Evolutionary conservation across 2,888 invertebrate species (phyloP), one percentile per base, ranked within the genome.

Genomic region (Holacanthella duospinosa): DNA sequence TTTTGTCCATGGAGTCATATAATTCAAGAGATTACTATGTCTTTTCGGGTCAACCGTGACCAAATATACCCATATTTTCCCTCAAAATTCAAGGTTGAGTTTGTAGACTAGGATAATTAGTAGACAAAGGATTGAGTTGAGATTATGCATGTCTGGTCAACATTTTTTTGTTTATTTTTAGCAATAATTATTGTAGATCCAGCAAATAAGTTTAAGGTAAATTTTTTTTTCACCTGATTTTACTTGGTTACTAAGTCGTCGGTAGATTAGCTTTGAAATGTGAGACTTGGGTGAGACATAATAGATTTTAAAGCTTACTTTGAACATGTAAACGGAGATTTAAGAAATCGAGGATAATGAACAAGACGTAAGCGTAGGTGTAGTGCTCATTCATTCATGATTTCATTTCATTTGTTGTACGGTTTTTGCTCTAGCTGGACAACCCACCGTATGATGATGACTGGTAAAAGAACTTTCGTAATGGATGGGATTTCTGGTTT

Each of bases 351-450:
- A 9, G 36, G 36, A 16, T 36, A 36, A 9, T 36, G 6, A 36
- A 16, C n/a, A 36, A 36, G 16, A 16, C 36, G 36, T 36, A 9
- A 6, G 9, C 36, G 36, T 36, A 16, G 6, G 36, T 36, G 48
- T 21, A 48, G 48, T 9, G 21, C n/a, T 48, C 48, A 48, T 48
- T 44, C 48, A 57, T 62, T 62, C 57, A 62, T 62, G 55, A 43
- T 55, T 44, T 29, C 53, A 48, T 44, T 1, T n/a, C 48, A 57
- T 28, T 48, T 29, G 24, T 25, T 24, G 57, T 24, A 48, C 21
- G 12, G 19, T 36, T 48, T 4, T 21, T 4, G 48, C 16, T 48
- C 4, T 48, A 21, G 4, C 48, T 48, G 19, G 21, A 48, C 19
- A 48, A 48, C n/a, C 48, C 16, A 4, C n/a, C 21, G 12, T 36